phyloP scores from a whole-genome alignment of 2,797 vertebrate genomes.

The Nannoperca obscura region DNA sequence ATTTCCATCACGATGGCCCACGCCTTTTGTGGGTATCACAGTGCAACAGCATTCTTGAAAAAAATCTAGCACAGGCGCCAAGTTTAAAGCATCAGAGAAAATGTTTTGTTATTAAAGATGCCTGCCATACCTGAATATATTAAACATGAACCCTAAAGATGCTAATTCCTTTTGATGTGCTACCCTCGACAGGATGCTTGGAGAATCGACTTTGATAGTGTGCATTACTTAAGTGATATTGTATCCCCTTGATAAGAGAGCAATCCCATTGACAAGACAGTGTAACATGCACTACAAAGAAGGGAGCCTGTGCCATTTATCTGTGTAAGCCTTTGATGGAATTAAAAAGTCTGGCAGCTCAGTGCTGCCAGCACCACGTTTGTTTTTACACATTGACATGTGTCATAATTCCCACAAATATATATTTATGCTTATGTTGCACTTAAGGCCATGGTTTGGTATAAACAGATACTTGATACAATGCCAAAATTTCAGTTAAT shows the following conservation, averaged over 20 bases:
- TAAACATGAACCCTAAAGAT: constrained; percentile 68
- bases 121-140: constrained; percentile 74
- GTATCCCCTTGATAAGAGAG: constrained; percentile 82
- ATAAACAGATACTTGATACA: constrained; percentile 70
- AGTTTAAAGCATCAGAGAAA: constrained; percentile 60
- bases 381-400: constrained; percentile 75
- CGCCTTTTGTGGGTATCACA: constrained; percentile 29
- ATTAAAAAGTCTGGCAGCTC: constrained; percentile 81
- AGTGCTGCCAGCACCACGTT: constrained; percentile 65
- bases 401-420: constrained; percentile 74
- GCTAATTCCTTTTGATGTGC: constrained; percentile 81
- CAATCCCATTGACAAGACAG: constrained; percentile 77
- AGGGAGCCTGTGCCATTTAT: constrained; percentile 73
- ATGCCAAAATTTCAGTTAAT: constrained; percentile 50
- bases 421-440: constrained; percentile 62
- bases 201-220: constrained; percentile 76
- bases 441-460: constrained; percentile 66
- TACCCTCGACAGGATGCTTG: constrained; percentile 64
- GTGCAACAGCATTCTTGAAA: neutral
- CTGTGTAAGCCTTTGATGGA: constrained; percentile 84
- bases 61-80: constrained; percentile 10
- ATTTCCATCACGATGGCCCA: constrained; percentile 6
- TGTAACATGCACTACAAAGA: constrained; percentile 79
- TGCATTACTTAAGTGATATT: constrained; percentile 82
- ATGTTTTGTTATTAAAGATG: constrained; percentile 64